These are phyloP conservation scores for Pseudoatta argentina DNA, from an alignment of 1,140 invertebrate species.

Conservation along the genomic window DNA sequence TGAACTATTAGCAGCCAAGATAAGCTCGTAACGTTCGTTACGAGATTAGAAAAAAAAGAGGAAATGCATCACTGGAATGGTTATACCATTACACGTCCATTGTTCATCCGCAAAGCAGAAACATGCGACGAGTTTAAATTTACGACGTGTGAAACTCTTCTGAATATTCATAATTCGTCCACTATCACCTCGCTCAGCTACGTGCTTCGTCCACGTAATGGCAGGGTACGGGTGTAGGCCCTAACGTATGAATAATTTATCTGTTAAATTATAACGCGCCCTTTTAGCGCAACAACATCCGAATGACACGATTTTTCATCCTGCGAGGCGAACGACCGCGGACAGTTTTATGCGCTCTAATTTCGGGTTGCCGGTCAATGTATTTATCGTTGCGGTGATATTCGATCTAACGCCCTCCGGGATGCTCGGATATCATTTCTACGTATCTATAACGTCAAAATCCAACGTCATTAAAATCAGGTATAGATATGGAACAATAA, in stretches of 20 bases:
- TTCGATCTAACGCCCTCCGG: slow-evolving; percentile 10
- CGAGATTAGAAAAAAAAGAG: background rate
- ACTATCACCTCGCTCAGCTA: slow-evolving; percentile 60
- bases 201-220: slow-evolving; percentile 74
- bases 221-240: slow-evolving; percentile 68
- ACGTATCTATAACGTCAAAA: background rate
- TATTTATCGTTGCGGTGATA: slow-evolving; percentile 50
- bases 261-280: slow-evolving; percentile 74
- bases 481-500: background rate
- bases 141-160: slow-evolving; percentile 76
- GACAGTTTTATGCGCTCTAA: slow-evolving; percentile 78
- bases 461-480: background rate
- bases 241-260: slow-evolving; percentile 82
- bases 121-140: slow-evolving; percentile 65
- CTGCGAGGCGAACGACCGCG: slow-evolving; percentile 56
- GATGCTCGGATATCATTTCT: slow-evolving; percentile 8
- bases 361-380: slow-evolving; percentile 63
- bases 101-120: slow-evolving; percentile 46
- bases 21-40: background rate
- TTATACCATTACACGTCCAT: background rate
- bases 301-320: slow-evolving; percentile 78
- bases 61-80: background rate
- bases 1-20: background rate
- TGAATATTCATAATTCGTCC: slow-evolving; percentile 83
- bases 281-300: slow-evolving; percentile 45